Conservation (phyloP, 2,113 vertebrate species). For the Upupa epops region DNA sequence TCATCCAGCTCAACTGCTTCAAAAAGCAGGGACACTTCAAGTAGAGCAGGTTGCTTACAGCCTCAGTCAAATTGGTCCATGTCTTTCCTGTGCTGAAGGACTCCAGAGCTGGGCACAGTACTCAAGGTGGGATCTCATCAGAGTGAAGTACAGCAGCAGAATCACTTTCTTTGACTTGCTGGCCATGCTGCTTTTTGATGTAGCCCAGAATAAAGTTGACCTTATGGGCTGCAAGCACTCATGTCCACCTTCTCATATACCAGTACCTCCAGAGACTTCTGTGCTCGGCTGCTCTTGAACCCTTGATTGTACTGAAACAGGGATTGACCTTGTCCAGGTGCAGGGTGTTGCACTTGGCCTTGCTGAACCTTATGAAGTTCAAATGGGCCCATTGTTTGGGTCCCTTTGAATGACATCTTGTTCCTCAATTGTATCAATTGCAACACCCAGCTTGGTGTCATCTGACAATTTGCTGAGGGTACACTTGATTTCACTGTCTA, state of each 20-base stretch:
- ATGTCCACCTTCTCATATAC: not conserved
- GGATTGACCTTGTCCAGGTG: accelerated
- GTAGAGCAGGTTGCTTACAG: not conserved
- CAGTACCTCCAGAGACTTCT: not conserved
- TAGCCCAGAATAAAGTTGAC: accelerated
- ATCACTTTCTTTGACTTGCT: not conserved
- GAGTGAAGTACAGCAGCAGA: accelerated
- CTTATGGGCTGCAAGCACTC: accelerated
- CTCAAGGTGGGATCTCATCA: not conserved
- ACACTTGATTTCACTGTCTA: not conserved
- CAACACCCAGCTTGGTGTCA: not conserved
- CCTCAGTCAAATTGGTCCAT: not conserved
- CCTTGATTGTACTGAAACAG: not conserved
- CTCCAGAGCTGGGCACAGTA: not conserved
- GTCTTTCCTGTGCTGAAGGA: not conserved
- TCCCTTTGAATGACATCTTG: not conserved
- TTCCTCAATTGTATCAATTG: accelerated
- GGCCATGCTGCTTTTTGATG: not conserved
- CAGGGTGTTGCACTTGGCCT: not conserved
- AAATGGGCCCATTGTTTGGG: not conserved
- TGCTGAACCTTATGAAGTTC: not conserved
- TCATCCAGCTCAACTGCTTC: not conserved
- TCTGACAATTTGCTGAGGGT: not conserved
- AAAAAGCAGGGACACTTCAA: not conserved
- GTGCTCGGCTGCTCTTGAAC: not conserved